These are phyloP conservation scores for Prochilodus magdalenae DNA, from an alignment of 2,113 vertebrate genomes.

Conservation along the genomic window DNA sequence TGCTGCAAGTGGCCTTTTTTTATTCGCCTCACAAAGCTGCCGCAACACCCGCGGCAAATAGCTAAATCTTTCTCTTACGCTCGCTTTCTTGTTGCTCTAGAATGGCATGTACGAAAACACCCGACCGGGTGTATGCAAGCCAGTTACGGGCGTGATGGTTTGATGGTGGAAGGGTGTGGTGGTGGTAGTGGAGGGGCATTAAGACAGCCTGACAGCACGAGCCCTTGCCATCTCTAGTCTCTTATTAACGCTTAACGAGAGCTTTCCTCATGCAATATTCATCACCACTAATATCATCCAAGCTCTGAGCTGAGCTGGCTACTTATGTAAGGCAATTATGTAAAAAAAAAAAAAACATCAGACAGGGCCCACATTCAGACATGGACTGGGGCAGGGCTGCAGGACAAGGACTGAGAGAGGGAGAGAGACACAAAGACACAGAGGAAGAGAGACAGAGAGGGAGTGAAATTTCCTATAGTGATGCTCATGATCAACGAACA, in stretches of 20 bases:
- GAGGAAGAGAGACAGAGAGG: constrained; percentile 15
- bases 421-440: constrained; percentile 42
- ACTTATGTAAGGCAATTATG: constrained; percentile 85
- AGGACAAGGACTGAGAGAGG: constrained; percentile 67
- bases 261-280: constrained; percentile 83
- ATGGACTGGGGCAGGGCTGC: constrained; percentile 71
- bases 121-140: not conserved
- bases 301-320: constrained; percentile 75
- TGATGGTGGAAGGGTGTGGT: not conserved
- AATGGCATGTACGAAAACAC: not conserved
- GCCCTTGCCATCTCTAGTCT: constrained; percentile 75
- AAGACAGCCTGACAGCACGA: constrained; percentile 77
- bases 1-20: constrained; percentile 73
- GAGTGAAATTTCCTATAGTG: not conserved
- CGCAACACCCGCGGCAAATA: constrained; percentile 76
- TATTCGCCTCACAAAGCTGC: constrained; percentile 69
- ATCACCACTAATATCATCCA: constrained; percentile 77
- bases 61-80: constrained; percentile 57
- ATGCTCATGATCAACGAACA: not conserved
- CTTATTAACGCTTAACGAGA: constrained; percentile 83
- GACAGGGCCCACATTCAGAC: constrained; percentile 71
- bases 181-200: constrained; percentile 53
- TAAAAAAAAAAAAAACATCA: constrained; percentile 72
- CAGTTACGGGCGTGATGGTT: constrained; percentile 67
- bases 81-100: not conserved